These are phyloP conservation scores for Erebia palarica DNA, from an alignment of 2,888 invertebrate genomes.

Conservation along the genomic window DNA sequence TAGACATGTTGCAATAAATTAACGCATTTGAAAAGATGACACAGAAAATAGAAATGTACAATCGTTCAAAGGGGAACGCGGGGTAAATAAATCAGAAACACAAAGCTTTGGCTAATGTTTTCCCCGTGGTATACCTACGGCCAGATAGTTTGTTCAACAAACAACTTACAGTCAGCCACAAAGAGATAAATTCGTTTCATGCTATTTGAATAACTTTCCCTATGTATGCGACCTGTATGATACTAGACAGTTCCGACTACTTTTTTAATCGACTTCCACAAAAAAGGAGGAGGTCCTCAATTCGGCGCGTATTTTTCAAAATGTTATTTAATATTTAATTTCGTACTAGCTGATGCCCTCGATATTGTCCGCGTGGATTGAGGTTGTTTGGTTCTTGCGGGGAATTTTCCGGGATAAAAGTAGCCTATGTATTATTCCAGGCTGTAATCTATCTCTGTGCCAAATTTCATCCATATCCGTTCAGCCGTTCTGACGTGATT, in stretches of 20 bases:
- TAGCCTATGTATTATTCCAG: too few relatives aligned
- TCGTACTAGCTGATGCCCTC: too few relatives aligned
- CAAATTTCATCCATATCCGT: too few relatives aligned
- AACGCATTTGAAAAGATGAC: constrained; percentile 30
- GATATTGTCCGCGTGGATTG: too few relatives aligned
- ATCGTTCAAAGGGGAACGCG: constrained; percentile 37
- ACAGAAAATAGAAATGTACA: constrained; percentile 40
- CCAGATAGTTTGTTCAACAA: constrained; percentile 31
- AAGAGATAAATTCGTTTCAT: constrained; percentile 20
- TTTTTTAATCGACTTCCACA: too few relatives aligned
- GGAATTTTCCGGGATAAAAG: too few relatives aligned
- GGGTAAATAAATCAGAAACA: constrained; percentile 41
- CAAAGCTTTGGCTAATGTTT: constrained; percentile 43
- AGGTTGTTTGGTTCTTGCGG: too few relatives aligned
- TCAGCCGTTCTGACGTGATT: too few relatives aligned
- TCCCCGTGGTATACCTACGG: constrained; percentile 29
- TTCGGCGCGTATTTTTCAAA: too few relatives aligned
- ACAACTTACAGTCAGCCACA: constrained; percentile 20
- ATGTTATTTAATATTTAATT: too few relatives aligned
- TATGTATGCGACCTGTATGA: constrained; percentile 8
- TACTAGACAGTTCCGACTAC: not conserved
- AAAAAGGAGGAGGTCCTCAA: too few relatives aligned
- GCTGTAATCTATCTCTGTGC: too few relatives aligned
- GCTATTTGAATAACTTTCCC: constrained; percentile 10
- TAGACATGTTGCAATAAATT: not conserved